Evolutionary conservation across 2,113 vertebrate genomes (phyloP).

Genomic region (Rhodinocichla rosea): DNA sequence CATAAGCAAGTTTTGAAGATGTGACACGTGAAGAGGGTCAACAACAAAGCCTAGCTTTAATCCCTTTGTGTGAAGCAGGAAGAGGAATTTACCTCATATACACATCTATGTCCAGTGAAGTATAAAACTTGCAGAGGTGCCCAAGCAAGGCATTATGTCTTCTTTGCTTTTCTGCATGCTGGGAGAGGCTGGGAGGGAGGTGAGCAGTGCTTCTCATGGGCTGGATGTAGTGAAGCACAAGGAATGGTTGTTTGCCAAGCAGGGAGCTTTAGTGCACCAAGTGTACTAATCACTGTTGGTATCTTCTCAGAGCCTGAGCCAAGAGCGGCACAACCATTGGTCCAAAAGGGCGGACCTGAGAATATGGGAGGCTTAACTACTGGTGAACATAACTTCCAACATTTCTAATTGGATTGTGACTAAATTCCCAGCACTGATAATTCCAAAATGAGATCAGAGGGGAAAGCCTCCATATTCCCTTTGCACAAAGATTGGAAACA

Average conservation of each 20-base stretch:
- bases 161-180: not conserved
- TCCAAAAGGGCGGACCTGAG: not conserved
- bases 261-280: not conserved
- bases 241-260: not conserved
- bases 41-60: conserved; percentile 24
- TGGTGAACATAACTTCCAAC: conserved; percentile 29
- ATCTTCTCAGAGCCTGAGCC: not conserved
- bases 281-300: not conserved
- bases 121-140: conserved; percentile 9
- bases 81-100: not conserved
- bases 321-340: not conserved
- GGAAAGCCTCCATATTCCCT: conserved; percentile 20
- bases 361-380: not conserved
- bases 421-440: conserved; percentile 38
- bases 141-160: not conserved
- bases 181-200: not conserved
- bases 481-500: conserved; percentile 12
- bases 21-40: not conserved
- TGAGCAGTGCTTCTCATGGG: not conserved
- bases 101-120: not conserved
- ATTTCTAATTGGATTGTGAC: conserved; percentile 56
- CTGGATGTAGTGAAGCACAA: not conserved
- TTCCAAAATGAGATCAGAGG: conserved; percentile 39
- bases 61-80: conserved; percentile 27
- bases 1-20: conserved; percentile 25